A percentile compares a stretch with the other conserved stretches of the same genome.
Evolutionary conservation across 2,113 vertebrate genomes (phyloP).

Genomic region (Spermophilus dauricus): DNA sequence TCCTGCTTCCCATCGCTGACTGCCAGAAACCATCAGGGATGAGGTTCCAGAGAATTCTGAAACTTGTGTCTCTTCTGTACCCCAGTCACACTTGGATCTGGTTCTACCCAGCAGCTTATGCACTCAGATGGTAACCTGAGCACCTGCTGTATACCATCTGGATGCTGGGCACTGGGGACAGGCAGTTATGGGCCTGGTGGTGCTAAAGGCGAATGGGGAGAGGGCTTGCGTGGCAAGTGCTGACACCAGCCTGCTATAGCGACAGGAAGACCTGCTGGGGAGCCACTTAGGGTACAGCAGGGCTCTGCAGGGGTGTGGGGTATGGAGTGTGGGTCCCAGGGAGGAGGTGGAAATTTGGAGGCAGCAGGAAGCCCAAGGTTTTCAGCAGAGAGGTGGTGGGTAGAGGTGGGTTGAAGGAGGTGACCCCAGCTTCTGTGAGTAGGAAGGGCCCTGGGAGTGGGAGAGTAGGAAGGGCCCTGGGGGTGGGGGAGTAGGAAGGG

Average conservation of each 20-base stretch:
- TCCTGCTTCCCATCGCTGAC: background rate
- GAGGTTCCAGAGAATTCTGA: background rate
- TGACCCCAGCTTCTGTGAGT: background rate
- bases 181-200: no score
- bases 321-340: background rate
- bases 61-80: background rate
- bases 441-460: background rate
- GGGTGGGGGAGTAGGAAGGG: background rate
- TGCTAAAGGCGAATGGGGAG: no score
- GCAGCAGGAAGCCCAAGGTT: background rate
- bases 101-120: background rate
- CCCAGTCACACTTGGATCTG: background rate
- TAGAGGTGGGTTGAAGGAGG: background rate
- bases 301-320: background rate
- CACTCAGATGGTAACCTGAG: background rate
- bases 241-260: no score
- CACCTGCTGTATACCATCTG: accelerated
- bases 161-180: background rate
- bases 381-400: background rate
- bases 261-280: no score
- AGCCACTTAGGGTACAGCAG: background rate
- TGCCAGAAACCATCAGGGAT: background rate
- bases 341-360: no score
- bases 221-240: no score
- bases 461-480: background rate